These are phyloP conservation scores for Muscicapa striata DNA, from an alignment of 2,797 vertebrate species.

Conservation along the genomic window DNA sequence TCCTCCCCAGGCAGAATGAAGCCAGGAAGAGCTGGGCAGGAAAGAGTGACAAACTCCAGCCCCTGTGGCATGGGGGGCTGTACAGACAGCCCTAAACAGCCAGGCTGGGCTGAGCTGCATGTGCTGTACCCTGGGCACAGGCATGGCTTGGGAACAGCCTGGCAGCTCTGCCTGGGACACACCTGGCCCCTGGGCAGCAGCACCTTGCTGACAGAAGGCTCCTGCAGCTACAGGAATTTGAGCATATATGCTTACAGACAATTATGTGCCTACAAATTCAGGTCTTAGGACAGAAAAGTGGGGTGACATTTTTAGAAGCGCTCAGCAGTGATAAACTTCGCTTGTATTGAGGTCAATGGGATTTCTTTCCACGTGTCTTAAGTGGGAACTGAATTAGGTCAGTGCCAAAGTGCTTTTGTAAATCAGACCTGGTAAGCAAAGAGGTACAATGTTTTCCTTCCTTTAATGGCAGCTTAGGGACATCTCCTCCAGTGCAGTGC, in stretches of 20 bases:
- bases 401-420: constrained; percentile 46
- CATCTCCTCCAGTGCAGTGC: not conserved
- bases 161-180: not conserved
- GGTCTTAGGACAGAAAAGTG: not conserved
- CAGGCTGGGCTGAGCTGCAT: not conserved
- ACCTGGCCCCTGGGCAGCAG: not conserved
- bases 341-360: constrained; percentile 50
- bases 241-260: not conserved
- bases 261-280: not conserved
- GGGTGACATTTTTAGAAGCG: constrained; percentile 1
- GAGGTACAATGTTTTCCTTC: not conserved
- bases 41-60: rapidly evolving
- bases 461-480: constrained; percentile 1
- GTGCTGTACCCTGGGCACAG: not conserved
- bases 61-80: not conserved
- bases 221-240: not conserved
- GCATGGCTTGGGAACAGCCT: not conserved
- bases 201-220: not conserved
- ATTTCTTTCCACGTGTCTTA: constrained; percentile 35
- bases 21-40: not conserved
- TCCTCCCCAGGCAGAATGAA: not conserved
- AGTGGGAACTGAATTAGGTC: constrained; percentile 35
- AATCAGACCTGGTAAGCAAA: constrained; percentile 15
- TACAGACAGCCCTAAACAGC: not conserved
- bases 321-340: not conserved